phyloP scores from a whole-genome alignment of 2,888 invertebrate genomes.

The Ditylenchus weischeri region DNA sequence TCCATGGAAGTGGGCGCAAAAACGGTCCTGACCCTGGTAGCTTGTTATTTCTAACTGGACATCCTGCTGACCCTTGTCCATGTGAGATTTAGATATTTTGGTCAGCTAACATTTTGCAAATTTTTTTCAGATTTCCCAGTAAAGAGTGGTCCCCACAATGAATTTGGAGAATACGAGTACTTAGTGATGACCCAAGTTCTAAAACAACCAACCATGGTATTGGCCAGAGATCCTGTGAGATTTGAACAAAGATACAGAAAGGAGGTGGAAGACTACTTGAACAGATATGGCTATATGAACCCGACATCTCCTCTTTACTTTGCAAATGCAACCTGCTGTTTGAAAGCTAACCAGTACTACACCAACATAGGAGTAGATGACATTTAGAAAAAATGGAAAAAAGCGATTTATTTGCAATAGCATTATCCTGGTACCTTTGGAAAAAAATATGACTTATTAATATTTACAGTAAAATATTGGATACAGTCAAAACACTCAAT shows the following conservation, averaged over 20 bases:
- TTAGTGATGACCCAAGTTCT: conserved; percentile 52
- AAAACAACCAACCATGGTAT: conserved; percentile 56
- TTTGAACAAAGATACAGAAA: conserved; percentile 41
- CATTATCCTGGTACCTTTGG: too few species aligned
- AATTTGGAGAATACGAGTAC: conserved; percentile 46
- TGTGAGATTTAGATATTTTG: conserved; percentile 40
- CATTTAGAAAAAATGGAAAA: too few species aligned
- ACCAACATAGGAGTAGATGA: neutral
- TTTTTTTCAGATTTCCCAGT: conserved; percentile 50
- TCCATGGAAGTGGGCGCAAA: conserved; percentile 48
- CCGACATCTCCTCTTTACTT: conserved; percentile 6
- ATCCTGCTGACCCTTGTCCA: conserved; percentile 52
- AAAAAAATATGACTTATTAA: too few species aligned
- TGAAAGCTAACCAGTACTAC: conserved; percentile 1
- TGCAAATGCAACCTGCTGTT: conserved; percentile 3
- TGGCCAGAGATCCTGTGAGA: conserved; percentile 41
- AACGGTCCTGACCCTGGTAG: conserved; percentile 56
- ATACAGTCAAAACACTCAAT: too few species aligned
- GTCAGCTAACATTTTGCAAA: conserved; percentile 1
- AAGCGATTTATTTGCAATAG: too few species aligned
- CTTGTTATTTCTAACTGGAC: conserved; percentile 50
- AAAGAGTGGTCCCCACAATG: conserved; percentile 42
- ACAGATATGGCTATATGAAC: conserved; percentile 44
- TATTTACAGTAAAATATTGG: too few species aligned
- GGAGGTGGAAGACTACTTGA: conserved; percentile 51